A percentile compares a stretch with the other conserved stretches of the same genome.
Evolutionary conservation across 2,797 vertebrate genomes (phyloP).

Genomic region (Molossus molossus): DNA sequence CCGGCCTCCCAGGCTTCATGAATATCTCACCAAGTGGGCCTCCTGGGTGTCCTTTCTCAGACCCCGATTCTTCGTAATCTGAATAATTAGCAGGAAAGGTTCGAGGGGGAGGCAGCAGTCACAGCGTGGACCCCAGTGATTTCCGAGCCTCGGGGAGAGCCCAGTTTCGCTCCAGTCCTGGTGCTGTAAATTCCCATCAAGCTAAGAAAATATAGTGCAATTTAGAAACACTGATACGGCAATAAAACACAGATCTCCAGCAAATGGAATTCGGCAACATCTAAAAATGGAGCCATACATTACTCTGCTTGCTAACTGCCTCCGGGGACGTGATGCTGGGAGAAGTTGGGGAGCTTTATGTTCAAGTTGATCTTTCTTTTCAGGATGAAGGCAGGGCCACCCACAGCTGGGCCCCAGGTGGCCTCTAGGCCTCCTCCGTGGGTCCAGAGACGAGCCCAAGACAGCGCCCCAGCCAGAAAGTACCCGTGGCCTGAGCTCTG

Average conservation of each 20-base stretch:
- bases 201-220: conserved; percentile 87
- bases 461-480: not conserved
- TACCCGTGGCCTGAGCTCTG: not conserved
- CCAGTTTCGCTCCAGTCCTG: conserved; percentile 83
- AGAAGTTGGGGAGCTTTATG: conserved; percentile 76
- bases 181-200: conserved; percentile 88
- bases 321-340: conserved; percentile 76
- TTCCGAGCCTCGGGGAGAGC: conserved; percentile 79
- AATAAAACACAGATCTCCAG: conserved; percentile 88
- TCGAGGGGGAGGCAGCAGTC: conserved; percentile 76
- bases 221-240: conserved; percentile 89
- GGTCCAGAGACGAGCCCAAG: not conserved
- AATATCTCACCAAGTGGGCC: conserved; percentile 33
- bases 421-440: not conserved
- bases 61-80: conserved; percentile 72
- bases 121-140: conserved; percentile 85
- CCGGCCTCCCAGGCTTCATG: not conserved
- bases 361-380: conserved; percentile 77
- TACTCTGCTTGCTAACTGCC: conserved; percentile 84
- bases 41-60: conserved; percentile 60
- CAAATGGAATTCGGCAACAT: conserved; percentile 89
- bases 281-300: conserved; percentile 87
- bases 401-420: not conserved
- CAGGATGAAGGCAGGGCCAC: conserved; percentile 67
- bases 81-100: conserved; percentile 85